phyloP scores from a whole-genome alignment of 2,888 invertebrate genomes.

The Coelopa pilipes region DNA sequence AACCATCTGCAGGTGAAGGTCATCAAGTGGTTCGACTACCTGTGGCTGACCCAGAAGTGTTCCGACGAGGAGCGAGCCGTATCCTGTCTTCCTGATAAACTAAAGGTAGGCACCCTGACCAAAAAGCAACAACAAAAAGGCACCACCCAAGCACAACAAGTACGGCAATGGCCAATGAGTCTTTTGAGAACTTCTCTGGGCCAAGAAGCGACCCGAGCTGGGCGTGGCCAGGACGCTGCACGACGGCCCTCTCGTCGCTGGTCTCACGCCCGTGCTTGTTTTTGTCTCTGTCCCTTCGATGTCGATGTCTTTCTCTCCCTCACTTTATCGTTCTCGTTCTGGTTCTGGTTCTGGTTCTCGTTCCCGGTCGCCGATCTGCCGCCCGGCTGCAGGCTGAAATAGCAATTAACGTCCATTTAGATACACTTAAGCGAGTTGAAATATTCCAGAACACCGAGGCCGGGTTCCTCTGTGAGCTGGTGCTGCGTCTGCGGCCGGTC shows the following conservation, averaged over 20 bases:
- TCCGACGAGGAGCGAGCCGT: constrained; percentile 97
- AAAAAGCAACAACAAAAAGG: constrained; percentile 6
- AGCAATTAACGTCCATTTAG: constrained; percentile 98
- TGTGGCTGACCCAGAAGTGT: constrained; percentile 98
- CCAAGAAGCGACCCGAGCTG: too few relatives aligned
- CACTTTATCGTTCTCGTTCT: neutral
- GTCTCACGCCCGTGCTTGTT: neutral
- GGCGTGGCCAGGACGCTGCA: too few relatives aligned
- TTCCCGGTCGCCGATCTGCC: neutral
- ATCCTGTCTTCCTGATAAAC: constrained; percentile 94
- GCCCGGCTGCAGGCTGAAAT: constrained; percentile 81
- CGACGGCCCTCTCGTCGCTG: neutral
- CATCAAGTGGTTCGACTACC: constrained; percentile 99
- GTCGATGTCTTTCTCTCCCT: neutral
- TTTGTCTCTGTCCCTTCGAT: neutral
- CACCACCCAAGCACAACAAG: neutral
- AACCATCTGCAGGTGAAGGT: constrained; percentile 95
- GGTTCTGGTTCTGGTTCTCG: neutral
- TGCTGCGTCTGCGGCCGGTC: constrained; percentile 92
- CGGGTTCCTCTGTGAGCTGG: constrained; percentile 97
- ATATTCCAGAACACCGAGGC: constrained; percentile 99
- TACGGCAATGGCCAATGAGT: too few relatives aligned
- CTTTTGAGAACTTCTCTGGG: too few relatives aligned
- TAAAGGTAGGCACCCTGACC: constrained; percentile 71
- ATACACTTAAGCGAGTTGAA: constrained; percentile 96